Evolutionary conservation across 2,113 vertebrate genomes (phyloP).

Genomic region (Calyptommatus sinebrachiatus): DNA sequence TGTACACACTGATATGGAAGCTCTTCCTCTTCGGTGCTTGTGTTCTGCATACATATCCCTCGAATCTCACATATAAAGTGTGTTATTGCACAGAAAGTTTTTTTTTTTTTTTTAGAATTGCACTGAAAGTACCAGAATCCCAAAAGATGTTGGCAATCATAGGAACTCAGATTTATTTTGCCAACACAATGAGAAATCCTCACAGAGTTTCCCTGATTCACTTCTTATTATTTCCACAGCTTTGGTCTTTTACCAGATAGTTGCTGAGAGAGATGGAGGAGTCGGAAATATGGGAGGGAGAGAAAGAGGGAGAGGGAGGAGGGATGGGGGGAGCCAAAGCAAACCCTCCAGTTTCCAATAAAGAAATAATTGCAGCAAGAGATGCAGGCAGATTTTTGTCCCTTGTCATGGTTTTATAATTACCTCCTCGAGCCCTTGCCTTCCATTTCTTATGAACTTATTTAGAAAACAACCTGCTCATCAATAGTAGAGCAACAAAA

Average conservation of each 20-base stretch:
- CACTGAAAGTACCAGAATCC: background rate
- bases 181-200: background rate
- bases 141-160: background rate
- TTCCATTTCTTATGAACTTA: constrained; percentile 50
- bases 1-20: constrained; percentile 8
- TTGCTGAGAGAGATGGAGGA: constrained; percentile 2
- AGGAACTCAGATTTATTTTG: background rate
- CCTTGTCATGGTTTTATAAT: constrained; percentile 41
- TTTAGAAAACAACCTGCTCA: constrained; percentile 45
- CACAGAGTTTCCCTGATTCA: background rate
- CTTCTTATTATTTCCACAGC: background rate
- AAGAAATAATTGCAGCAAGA: constrained; percentile 29
- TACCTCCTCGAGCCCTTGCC: constrained; percentile 26
- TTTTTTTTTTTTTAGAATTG: background rate
- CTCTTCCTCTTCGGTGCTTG: background rate
- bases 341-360: constrained; percentile 29
- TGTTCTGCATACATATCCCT: background rate
- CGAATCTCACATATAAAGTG: constrained; percentile 1
- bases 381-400: constrained; percentile 8
- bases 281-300: too few relatives aligned
- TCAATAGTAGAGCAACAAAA: constrained; percentile 40
- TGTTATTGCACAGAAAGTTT: background rate
- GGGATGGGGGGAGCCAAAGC: background rate
- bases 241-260: background rate
- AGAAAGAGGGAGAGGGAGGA: too few relatives aligned